Evolutionary conservation across 2,888 invertebrate species (phyloP), one percentile per base, ranked within the genome.

Genomic region (Metopia argyrocephala): DNA sequence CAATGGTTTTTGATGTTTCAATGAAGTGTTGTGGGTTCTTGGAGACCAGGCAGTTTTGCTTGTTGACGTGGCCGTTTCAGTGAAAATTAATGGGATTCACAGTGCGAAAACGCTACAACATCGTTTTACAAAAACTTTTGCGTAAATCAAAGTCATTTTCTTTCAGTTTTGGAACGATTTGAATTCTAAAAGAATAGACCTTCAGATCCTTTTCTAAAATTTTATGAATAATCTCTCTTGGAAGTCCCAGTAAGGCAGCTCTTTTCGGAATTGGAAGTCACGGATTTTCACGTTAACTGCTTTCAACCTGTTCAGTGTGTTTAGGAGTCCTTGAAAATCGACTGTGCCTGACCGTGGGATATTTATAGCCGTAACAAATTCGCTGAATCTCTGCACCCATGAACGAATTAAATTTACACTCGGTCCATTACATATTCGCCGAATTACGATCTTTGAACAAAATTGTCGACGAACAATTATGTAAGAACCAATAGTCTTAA

Each of bases 211-310:
- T 52, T 52, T 52, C 21, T 52, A 20, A 52, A 9, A 52, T 52
- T 52, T 52, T 5, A 52, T 20, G 52, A 52, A 52, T 52, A 52
- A 52, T 52, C 21, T 20, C 52, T 52, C 52, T n/a, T 52, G 52
- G 52, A 20, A 52, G 52, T 52, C 52, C 52, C 52, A 52, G 52
- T 52, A n/a, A n/a, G n/a, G n/a, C n/a, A n/a, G n/a, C n/a, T n/a
- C n/a, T n/a, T n/a, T n/a, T n/a, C n/a, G n/a, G 52, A 20, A 52
- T 52, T 52, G 52, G 21, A 52, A 52, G 52, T 52, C 52, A 23
- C 52, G 20, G 52, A 52, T 52, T 52, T 52, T 52, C 52, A 20
- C 3, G 52, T 52, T n/a, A n/a, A n/a, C n/a, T n/a, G n/a, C n/a
- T n/a, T n/a, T n/a, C n/a, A n/a, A n/a, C n/a, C n/a, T n/a, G n/a